Base-by-base conservation (phyloP, 2,797 vertebrate genomes). In the Picus viridis region DNA sequence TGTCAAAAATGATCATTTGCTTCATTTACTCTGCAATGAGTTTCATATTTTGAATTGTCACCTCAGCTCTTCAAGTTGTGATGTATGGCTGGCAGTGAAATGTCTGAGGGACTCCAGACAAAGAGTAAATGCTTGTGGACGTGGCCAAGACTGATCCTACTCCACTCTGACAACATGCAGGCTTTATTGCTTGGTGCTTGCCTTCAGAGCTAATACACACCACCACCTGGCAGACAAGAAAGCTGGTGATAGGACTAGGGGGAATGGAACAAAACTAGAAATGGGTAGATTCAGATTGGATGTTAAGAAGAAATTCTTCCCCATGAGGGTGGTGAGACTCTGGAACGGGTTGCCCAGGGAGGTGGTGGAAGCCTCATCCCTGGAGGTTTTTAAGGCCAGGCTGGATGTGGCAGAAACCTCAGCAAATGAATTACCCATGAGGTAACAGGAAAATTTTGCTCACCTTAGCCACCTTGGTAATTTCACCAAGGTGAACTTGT, bases 1-100 rank as follows among this genome's bases (percentile, higher is more conserved):
- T 95, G 95, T 96, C 96, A 96, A 90, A 96, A 96, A 88, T 0
- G 26, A 96, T 96, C 93, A 96, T 94, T 96, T 95, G 95, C 96
- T 94, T 94, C 95, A 93, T 96, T 96, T 95, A 93, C 82, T 95
- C 87, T 89, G 81, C 92, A 95, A 93, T 96, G 86, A 95, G 94
- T 93, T 91, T 91, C 83, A 57, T 83, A 83, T 93, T 96, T 94
- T 89, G 91, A 93, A 94, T 94, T 93, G 86, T 88, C 92, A 71
- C 83, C 74, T 92, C 76, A 47, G 68, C 76, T 88, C 81, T 94
- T 96, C 94, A 85, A 89, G 88, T 92, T 64, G 83, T 94, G 90
- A 84, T 90, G 76, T 96, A 96, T 92, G 92, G 87, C 95, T 96
- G 94, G 93, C 95, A 90, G 45, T 30, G 9, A 91, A 86, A 91